Evolutionary conservation across 2,797 vertebrate species (phyloP), one percentile per base, ranked within the genome.

Genomic region (Hemibagrus guttatus): DNA sequence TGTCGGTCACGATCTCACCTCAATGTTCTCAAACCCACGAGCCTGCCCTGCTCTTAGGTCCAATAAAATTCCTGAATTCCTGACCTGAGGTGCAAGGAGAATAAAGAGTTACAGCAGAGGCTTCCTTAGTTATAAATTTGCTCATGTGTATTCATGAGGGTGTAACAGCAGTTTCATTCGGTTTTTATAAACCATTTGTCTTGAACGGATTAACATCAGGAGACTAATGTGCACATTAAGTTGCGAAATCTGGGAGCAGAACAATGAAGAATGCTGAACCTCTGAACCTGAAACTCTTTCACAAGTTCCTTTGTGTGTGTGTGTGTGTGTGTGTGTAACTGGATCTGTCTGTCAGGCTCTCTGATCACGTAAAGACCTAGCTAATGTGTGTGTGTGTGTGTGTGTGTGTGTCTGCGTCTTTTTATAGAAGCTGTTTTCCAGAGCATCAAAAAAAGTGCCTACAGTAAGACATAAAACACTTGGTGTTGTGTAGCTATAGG

Each of bases 351-450:
- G 26, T 59, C 79, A 49, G 59, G 26, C 26, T 3, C 39, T 42
- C 59, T 81, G 35, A 81, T 64, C 79, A 17, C 46, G 17, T 81
- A 63, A 46, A 42, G 35, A 2, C 79, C 23, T 63, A 64, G 39
- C 42, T 81, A 80, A 42, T 63, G 58, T 81, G 26, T 81, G 76
- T 58, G 56, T 28, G 39, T 42, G 31, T 59, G 76, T 59, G 76
- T 59, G 28, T 56, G 13, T 56, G 28, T 35, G 52, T 31, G 75
- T 56, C 49, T 56, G 52, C 59, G 56, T 79, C 54, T 59, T 54
- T 78, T 28, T 78, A 58, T 58, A 78, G 75, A 78, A 54, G 42
- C 46, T 52, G 2, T 12, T 75, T 28, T 74, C 14, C 1, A 74
- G 42, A 75, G 13, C 49, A 76, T 54, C 14, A 19, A 28, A 76